Evolutionary conservation across 2,888 invertebrate species (phyloP), one percentile per base, ranked within the genome.

Genomic region (Tribolium freemani): DNA sequence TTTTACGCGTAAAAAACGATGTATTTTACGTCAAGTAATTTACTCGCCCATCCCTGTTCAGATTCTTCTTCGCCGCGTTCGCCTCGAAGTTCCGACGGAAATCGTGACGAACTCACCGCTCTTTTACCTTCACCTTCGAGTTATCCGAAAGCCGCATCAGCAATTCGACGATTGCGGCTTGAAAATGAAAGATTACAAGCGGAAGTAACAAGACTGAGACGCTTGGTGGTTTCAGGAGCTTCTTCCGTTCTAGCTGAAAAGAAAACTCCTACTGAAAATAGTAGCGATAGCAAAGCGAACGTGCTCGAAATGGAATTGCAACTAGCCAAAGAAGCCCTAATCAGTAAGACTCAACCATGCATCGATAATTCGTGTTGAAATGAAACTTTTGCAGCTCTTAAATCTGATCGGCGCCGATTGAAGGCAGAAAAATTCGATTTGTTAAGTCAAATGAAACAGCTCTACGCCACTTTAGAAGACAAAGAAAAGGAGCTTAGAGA

Each of bases 381-480:
- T 5, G 50, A 10, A 71, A 30, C 45, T 61, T 45, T 82, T 83
- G 51, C 79, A 90, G 95, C 94, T 67, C 88, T 97, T 83, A 96
- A 96, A 86, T 92, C 94, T 72, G 97, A 98, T 87, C 90, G 96
- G 74, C 96, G 96, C 87, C 91, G 96, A 76, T 89, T 97, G 84
- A 96, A 96, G 88, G 94, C 95, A 9, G 97, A 98, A 88, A 97
- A 97, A 88, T 94, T 94, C 84, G 97, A 97, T 87, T 90, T 98
- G 76, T 88, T 97, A 79, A 94, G 93, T 84, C 97, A 97, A 88
- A 97, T 97, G 93, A 96, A 96, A 86, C 96, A 97, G 84, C 90
- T 98, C 72, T 98, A 97, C 86, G 93, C 94, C 68, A 96, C 97
- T 5, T 89, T 98, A 73, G 97, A 97, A 87, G 96, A 97, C 86